Base-by-base conservation (phyloP, 2,113 vertebrate species). In the Ornithorhynchus anatinus region DNA sequence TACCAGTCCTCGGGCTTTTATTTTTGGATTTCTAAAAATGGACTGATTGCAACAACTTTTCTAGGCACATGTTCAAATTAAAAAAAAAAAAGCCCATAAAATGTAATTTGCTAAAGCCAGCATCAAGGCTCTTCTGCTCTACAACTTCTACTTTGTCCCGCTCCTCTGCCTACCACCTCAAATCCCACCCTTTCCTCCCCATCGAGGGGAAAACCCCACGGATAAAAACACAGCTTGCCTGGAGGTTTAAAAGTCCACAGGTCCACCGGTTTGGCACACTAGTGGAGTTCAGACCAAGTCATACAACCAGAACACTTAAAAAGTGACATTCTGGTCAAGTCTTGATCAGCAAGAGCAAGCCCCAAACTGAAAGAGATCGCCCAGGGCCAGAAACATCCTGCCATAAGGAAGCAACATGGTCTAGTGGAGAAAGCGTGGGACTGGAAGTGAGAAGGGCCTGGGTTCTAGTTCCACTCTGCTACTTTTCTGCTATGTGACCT, bases 21-120 rank as follows among this genome's bases (percentile, higher is more conserved):
- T 47, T 66, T 69, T 48, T 58, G 58, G 25, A 29, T 50, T 56
- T 69, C 63, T 57, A 75, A 63, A 77, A 69, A 57, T 42, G 39
- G 47, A 56, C 65, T 54, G 62, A 47, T 25, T 39, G 38, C n/a
- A 45, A 51, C 48, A 69, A 29, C 16, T 45, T 59, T 45, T 59
- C 65, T 52, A 69, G 44, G 53, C 47, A 59, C 35, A 36, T 9
- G 23, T 56, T 81, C 61, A 72, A n/a, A n/a, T n/a, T n/a, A n/a
- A n/a, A 47, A 74, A 69, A 38, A 19, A 61, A 31, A n/a, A 44
- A 69, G 43, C 58, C 16, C 22, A 38, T 50, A 42, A n/a, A 32
- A 35, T 54, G 27, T 54, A 59, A 62, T 59, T 45, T 60, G n/a
- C 27, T 47, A 36, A 62, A 35, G 20, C 22, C 58, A 39, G 19